Evolutionary conservation across 2,113 vertebrate species (phyloP).

Genomic region (Colistium nudipinnis): DNA sequence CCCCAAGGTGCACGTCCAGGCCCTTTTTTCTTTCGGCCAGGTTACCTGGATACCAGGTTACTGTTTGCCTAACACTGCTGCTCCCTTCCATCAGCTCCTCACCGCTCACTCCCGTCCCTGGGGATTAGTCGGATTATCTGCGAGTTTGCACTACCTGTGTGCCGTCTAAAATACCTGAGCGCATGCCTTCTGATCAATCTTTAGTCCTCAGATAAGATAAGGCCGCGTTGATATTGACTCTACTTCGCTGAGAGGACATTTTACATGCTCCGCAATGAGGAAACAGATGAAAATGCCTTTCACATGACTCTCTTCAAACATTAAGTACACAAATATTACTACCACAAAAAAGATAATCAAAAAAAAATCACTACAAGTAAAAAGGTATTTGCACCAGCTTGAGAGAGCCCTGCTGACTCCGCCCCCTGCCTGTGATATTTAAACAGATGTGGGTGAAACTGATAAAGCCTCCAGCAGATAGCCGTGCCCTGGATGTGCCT

Average conservation of each 20-base stretch:
- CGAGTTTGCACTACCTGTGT: slow-evolving; percentile 23
- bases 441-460: slow-evolving; percentile 39
- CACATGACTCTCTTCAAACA: no score
- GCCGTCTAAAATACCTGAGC: slow-evolving; percentile 21
- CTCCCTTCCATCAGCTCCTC: slow-evolving; percentile 31
- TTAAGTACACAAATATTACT: not conserved
- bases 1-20: slow-evolving; percentile 15
- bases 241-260: not conserved
- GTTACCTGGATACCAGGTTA: slow-evolving; percentile 62
- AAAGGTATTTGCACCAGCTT: not conserved
- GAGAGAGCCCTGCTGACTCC: slow-evolving; percentile 12
- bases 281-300: no score
- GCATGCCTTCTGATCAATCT: not conserved
- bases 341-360: not conserved
- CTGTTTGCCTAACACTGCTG: slow-evolving; percentile 69
- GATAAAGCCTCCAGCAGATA: slow-evolving; percentile 33
- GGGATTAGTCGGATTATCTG: slow-evolving; percentile 13
- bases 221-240: no score
- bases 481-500: slow-evolving; percentile 46
- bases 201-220: not conserved
- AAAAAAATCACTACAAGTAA: not conserved
- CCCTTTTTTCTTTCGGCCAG: slow-evolving; percentile 21
- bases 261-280: not conserved
- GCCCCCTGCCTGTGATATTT: not conserved
- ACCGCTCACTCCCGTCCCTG: slow-evolving; percentile 11